Evolutionary conservation across 1,140 invertebrate species (phyloP), one percentile per base, ranked within the genome.

Genomic region (Oncopodura yosiiana): DNA sequence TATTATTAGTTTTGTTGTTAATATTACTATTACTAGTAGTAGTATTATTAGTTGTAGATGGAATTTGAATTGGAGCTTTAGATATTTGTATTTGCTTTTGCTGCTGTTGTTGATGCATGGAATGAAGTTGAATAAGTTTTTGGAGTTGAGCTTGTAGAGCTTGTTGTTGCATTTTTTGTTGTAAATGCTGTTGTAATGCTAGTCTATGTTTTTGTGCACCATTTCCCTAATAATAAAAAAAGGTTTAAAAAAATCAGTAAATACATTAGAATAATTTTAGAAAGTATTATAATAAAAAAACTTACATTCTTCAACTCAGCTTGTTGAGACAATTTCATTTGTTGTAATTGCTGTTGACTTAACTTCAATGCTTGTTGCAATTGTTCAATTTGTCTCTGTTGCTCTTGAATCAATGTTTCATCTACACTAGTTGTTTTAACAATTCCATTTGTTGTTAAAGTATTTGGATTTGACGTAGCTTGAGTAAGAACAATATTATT

Each of bases 321-420:
- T n/a, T 58, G 53, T 32, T 59, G 61, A 3, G 57, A 34, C n/a
- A 58, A 49, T 50, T 61, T 61, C 49, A 61, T 53, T 53, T 66
- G 62, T 61, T 86, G 81, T 45, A 86, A 65, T 63, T 87, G 83
- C 53, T 81, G 76, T 38, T 85, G 79, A 0, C 81, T 84, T 37
- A 79, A 77, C 48, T 81, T 80, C 30, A 95, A 67, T 61, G 94
- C 86, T 3, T 84, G 71, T 67, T 94, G 84, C 29, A 95, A 72
- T 61, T 92, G 86, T 64, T 89, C 82, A 41, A 95, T 95, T 66
- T 84, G 81, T 41, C 84, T 79, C 60, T 89, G 82, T 66, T 94
- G 89, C 63, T 88, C 82, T 45, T 81, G 78, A 26, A 94, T 82
- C 12, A 60, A 19, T 21, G 32, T 54, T 26, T 56, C 59, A 34